Evolutionary conservation across 37 sponge, comb jelly and placozoan genomes (phyloP), one percentile per base, ranked within the genome.

Genomic region (Amphimedon queenslandica): DNA sequence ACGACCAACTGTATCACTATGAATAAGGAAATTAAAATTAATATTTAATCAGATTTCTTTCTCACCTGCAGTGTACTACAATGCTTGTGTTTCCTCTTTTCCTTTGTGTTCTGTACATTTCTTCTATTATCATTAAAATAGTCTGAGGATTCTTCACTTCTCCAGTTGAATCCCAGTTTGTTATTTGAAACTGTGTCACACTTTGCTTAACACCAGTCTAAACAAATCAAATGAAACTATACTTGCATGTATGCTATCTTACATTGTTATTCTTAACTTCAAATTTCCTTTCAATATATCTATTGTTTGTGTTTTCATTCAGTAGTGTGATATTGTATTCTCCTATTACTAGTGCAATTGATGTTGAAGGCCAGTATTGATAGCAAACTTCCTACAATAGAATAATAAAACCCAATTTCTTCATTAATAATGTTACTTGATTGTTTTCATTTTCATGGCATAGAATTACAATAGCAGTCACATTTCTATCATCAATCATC

Each of bases 121-220:
- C 64, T 23, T 84, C 85, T 2, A 84, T 71, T 32, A 78, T 32
- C 0, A n/a, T 53, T 40, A 67, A 72, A 34, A 84, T 40, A 40
- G 55, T 29, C 13, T 16, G 23, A 3, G 73, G 61, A 24, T 71
- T 64, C 8, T 38, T 31, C 29, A 71, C 76, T 18, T 57, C 25
- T 23, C 79, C 85, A n/a, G 55, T 72, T 28, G 36, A 37, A 29
- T 63, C 55, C 78, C 85, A 84, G 63, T 73, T 58, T 34, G 66
- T 57, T 42, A 84, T 72, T 27, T 77, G 77, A 73, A 78, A 84
- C 71, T 84, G 85, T 13, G 67, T 84, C 68, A 83, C 72, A 37
- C 64, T 76, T 35, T 64, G 76, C 38, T 37, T 32, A 21, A 58
- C 40, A 30, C 40, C 25, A 58, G 61, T 32, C 74, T 74, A n/a